Evolutionary conservation across 2,888 invertebrate species (phyloP).

Genomic region (Clistopyga incitator): DNA sequence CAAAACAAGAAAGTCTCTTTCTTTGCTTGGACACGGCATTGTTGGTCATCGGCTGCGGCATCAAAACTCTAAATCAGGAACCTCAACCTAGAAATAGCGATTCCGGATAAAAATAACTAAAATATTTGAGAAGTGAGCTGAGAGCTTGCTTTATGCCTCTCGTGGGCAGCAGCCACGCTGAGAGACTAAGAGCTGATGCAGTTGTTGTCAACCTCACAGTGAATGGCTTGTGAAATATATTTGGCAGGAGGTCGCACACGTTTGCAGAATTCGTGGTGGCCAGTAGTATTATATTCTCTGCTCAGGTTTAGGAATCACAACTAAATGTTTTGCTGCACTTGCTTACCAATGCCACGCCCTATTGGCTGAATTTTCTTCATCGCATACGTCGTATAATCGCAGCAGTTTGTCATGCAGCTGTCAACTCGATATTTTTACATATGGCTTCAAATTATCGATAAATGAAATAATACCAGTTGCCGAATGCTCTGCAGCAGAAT

Average conservation of each 20-base stretch:
- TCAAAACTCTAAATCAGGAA: conserved; percentile 66
- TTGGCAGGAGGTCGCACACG: background rate
- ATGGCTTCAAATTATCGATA: background rate
- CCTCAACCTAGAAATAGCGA: conserved; percentile 73
- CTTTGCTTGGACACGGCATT: conserved; percentile 16
- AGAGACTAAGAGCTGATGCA: background rate
- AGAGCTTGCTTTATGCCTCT: conserved; percentile 8
- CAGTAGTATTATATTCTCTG: background rate
- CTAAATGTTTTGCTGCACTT: background rate
- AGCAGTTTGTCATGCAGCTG: background rate
- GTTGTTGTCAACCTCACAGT: background rate
- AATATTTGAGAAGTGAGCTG: conserved; percentile 5
- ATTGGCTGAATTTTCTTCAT: background rate
- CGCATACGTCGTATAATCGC: background rate
- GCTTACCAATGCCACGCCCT: background rate
- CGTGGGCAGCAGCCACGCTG: conserved; percentile 3
- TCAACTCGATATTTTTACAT: background rate
- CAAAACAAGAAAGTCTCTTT: background rate
- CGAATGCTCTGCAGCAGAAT: background rate
- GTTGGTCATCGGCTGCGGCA: conserved; percentile 12
- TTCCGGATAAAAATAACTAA: conserved; percentile 48
- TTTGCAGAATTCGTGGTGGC: conserved; percentile 14
- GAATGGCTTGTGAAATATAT: conserved; percentile 4
- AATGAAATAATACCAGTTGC: background rate
- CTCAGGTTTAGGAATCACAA: background rate